A percentile compares a stretch with the other conserved stretches of the same genome.
These are phyloP conservation scores for Macquaria australasica DNA, from an alignment of 2,113 vertebrate genomes.

Conservation along the genomic window DNA sequence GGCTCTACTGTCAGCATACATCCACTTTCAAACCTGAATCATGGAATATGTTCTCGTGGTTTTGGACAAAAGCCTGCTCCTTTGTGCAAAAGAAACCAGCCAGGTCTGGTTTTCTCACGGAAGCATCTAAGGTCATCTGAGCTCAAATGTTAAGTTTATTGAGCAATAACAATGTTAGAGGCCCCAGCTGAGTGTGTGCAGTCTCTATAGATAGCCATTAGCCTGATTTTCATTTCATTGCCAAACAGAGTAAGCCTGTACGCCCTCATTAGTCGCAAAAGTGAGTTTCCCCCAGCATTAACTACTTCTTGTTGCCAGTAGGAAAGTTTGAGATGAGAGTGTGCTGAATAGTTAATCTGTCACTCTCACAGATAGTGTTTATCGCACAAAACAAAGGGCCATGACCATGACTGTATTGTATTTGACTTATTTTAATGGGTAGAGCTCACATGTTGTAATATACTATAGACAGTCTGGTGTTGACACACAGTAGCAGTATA, in stretches of 20 bases:
- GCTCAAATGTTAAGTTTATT: constrained; percentile 64
- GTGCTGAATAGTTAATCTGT: neutral
- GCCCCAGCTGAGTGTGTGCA: constrained; percentile 35
- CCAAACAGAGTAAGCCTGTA: constrained; percentile 39
- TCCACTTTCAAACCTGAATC: constrained; percentile 34
- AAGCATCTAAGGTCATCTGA: constrained; percentile 47
- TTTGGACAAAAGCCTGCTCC: constrained; percentile 38
- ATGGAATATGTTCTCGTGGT: constrained; percentile 22
- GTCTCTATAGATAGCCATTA: constrained; percentile 64
- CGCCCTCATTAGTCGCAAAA: constrained; percentile 53
- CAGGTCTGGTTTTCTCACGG: constrained; percentile 33
- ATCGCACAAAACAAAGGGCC: neutral
- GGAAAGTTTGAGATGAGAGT: neutral
- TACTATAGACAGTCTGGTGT: neutral
- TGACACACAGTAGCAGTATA: neutral
- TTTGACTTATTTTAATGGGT: neutral
- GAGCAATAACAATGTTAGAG: constrained; percentile 62
- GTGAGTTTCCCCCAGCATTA: constrained; percentile 25
- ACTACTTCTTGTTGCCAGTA: constrained; percentile 27
- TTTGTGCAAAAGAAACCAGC: constrained; percentile 47
- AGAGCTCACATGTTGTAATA: neutral
- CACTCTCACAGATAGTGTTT: neutral
- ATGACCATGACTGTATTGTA: neutral
- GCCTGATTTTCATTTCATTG: constrained; percentile 65
- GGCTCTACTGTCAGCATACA: constrained; percentile 40